Evolutionary conservation across 37 sponge, comb jelly and placozoan species (phyloP).

Genomic region (Chondrosia reniformis): DNA sequence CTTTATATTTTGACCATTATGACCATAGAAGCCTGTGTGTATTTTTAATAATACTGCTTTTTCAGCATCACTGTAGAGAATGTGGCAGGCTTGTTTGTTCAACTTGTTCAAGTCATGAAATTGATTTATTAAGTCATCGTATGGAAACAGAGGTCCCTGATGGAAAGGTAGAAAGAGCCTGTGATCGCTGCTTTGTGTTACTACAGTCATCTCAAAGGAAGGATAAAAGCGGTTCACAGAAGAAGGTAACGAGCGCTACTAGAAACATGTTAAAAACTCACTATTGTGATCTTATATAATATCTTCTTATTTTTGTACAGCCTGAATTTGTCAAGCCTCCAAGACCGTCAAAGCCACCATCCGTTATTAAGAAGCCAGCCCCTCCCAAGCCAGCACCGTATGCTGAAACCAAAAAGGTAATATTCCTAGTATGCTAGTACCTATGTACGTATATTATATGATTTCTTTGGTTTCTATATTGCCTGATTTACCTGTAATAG

Average conservation of each 20-base stretch:
- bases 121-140: constrained; percentile 21
- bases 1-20: too few relatives aligned
- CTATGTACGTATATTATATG: not conserved
- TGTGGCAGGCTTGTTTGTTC: constrained; percentile 85
- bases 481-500: too few relatives aligned
- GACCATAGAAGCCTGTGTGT: too few relatives aligned
- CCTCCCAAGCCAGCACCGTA: constrained; percentile 17
- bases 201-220: constrained; percentile 8
- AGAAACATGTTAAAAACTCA: not conserved
- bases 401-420: constrained; percentile 10
- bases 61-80: constrained; percentile 75
- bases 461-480: too few relatives aligned
- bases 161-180: constrained; percentile 58
- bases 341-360: not conserved
- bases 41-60: too few relatives aligned
- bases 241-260: not conserved
- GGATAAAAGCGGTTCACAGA: not conserved
- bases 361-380: constrained; percentile 1
- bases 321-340: not conserved
- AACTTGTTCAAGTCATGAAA: constrained; percentile 61
- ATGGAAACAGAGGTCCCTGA: not conserved
- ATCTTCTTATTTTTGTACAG: not conserved
- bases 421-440: not conserved
- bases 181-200: constrained; percentile 49
- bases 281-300: not conserved